These are phyloP conservation scores for Leptarthrus brevirostris DNA, from an alignment of 2,888 invertebrate species.

Conservation along the genomic window DNA sequence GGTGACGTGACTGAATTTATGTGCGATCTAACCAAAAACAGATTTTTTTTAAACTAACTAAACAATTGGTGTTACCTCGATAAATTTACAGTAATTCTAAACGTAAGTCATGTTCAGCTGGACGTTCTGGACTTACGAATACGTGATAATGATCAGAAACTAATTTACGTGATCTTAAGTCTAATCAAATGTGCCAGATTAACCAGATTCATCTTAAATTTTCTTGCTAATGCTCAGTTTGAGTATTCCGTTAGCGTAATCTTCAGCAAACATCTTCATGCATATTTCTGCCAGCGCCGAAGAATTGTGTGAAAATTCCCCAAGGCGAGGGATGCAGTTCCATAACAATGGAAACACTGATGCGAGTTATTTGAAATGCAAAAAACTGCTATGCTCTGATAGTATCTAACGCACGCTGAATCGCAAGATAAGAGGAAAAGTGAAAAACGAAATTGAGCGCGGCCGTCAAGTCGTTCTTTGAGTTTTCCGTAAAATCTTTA, in stretches of 20 bases:
- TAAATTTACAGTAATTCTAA: no score
- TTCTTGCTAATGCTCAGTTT: neutral
- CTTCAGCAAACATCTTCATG: neutral
- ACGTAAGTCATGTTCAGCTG: no score
- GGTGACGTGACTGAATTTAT: no score
- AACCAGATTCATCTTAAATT: neutral
- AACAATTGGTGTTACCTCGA: no score
- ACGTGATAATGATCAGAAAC: no score
- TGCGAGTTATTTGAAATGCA: neutral
- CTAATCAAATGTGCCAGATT: no score
- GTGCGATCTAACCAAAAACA: no score
- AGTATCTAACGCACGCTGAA: slow-evolving; percentile 20
- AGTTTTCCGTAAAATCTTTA: slow-evolving; percentile 11
- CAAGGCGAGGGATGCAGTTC: slow-evolving; percentile 18
- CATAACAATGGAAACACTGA: slow-evolving; percentile 12
- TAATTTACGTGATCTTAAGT: no score
- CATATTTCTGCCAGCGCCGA: neutral
- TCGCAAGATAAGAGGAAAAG: slow-evolving; percentile 35
- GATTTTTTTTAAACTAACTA: no score
- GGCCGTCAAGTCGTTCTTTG: neutral
- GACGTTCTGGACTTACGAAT: no score
- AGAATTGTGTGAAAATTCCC: slow-evolving; percentile 11
- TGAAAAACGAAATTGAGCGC: slow-evolving; percentile 28
- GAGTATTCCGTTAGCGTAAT: slow-evolving; percentile 11
- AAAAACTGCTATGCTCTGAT: slow-evolving; percentile 13